Percentiles rank a stretch among this genome's conserved stretches.
phyloP scores from a whole-genome alignment of 1,140 invertebrate genomes.

The Maniola jurtina region DNA sequence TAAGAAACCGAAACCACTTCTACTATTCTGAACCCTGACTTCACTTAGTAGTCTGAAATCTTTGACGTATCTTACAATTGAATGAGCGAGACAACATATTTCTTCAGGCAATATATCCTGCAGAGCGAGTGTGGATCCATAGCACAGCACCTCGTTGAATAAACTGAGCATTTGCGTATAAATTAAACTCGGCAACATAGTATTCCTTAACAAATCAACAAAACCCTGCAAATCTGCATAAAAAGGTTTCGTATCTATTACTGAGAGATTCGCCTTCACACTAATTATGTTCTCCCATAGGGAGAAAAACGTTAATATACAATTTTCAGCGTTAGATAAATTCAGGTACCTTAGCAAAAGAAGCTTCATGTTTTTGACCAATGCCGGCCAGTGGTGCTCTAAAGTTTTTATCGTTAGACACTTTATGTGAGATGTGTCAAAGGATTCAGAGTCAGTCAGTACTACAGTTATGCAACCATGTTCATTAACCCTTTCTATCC shows the following conservation, averaged over 20 bases:
- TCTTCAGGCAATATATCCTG: conserved; percentile 92
- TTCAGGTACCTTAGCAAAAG: conserved; percentile 79
- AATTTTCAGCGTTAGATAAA: conserved; percentile 81
- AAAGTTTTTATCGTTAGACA: conserved; percentile 91
- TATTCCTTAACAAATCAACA: conserved; percentile 85
- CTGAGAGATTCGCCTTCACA: conserved; percentile 92
- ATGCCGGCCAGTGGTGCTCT: conserved; percentile 88
- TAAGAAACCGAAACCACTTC: conserved; percentile 79
- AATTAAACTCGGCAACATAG: conserved; percentile 86
- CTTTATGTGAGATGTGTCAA: conserved; percentile 90
- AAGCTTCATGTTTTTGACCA: conserved; percentile 84
- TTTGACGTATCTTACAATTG: conserved; percentile 91
- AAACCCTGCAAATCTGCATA: conserved; percentile 91
- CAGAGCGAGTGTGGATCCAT: conserved; percentile 91
- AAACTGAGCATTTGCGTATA: conserved; percentile 91
- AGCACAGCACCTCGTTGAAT: conserved; percentile 93
- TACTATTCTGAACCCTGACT: conserved; percentile 70
- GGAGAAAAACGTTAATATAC: conserved; percentile 89
- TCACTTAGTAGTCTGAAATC: conserved; percentile 88
- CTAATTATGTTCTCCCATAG: conserved; percentile 95
- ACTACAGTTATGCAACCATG: conserved; percentile 83
- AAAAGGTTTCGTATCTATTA: conserved; percentile 93
- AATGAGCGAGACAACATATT: conserved; percentile 90
- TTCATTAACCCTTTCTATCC: conserved; percentile 67
- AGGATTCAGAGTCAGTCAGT: conserved; percentile 87